Base-by-base conservation (phyloP, 2,888 invertebrate genomes). In the Blera fallax region DNA sequence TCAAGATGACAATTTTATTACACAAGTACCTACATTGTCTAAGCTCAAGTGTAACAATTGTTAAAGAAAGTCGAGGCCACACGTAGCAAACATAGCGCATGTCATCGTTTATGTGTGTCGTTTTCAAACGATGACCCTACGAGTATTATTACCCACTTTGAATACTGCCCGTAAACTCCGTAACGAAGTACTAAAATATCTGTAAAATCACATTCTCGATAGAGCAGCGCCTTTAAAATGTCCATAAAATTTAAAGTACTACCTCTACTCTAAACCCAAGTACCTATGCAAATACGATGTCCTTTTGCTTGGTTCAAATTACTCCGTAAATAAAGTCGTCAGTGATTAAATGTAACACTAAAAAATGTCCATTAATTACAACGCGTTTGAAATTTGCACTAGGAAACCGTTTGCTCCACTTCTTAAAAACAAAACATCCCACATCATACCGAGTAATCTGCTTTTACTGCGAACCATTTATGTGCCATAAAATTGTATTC, bases 341-440 rank as follows among this genome's bases (percentile, higher is more conserved):
- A 62, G 60, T 52, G 73, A 62, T 73, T 73, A 62, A 62, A 73
- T 62, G 60, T 29, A 62, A 62, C 62, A 52, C 48, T 62, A 73
- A 62, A 62, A 52, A 69, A 60, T 54, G 7, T 37, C 45, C 32
- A 70, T 58, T 58, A 58, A 64, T 58, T 24, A 45, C 14, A 4
- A 34, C 21, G 48, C 16, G 29, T 60, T 69, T 40, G 11, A 32
- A 70, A 64, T 45, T 21, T 27, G 21, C 50, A 72, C 37, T 60
- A 58, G 24, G 24, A 34, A 27, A 11, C 29, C 54, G 29, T 29
- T 58, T 48, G 34, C 24, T 14, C 10, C 3, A 48, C 14, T 21
- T 43, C 14, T 18, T n/a, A 3, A 1, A 34, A 29, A n/a, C n/a
- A n/a, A 58, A 43, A 58, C 37, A 67, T 48, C 56, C 48, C 76